Conservation (phyloP, 2,113 vertebrate genomes). For the Mustela nigripes region DNA sequence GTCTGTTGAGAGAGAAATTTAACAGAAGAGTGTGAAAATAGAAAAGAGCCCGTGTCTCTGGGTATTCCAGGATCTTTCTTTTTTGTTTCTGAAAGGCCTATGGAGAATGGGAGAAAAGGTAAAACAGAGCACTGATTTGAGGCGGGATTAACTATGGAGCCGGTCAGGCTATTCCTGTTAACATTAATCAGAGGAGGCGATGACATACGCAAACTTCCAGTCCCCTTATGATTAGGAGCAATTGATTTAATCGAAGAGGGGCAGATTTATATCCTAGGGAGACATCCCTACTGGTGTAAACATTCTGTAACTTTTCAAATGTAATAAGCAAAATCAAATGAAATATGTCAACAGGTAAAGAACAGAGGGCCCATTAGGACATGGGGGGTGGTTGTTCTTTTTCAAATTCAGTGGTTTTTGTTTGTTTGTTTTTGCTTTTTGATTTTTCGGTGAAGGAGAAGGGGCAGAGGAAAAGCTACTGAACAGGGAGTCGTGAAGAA, state of each 20-base stretch:
- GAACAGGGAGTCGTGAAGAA: not conserved
- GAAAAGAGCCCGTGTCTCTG: not conserved
- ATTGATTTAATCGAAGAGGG: not conserved
- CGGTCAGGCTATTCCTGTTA: not conserved
- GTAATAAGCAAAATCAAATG: conserved; percentile 24
- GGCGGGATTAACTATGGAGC: no score
- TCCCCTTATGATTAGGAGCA: not conserved
- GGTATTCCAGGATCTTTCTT: not conserved
- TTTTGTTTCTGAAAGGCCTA: not conserved
- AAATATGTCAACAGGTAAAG: not conserved
- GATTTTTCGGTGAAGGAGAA: not conserved
- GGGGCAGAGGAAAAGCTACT: not conserved
- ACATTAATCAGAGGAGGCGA: not conserved
- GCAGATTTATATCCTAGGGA: not conserved
- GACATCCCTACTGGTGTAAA: not conserved
- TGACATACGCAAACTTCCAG: not conserved
- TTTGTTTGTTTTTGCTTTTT: no score
- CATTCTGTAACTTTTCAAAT: not conserved
- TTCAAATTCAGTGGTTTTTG: not conserved
- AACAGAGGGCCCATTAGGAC: not conserved
- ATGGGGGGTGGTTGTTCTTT: not conserved
- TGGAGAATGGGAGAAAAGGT: not conserved
- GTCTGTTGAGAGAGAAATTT: not conserved
- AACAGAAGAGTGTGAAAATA: not conserved
- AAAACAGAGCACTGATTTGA: not conserved